Evolutionary conservation across 2,888 invertebrate genomes (phyloP).

Genomic region (Drosophila borborema): DNA sequence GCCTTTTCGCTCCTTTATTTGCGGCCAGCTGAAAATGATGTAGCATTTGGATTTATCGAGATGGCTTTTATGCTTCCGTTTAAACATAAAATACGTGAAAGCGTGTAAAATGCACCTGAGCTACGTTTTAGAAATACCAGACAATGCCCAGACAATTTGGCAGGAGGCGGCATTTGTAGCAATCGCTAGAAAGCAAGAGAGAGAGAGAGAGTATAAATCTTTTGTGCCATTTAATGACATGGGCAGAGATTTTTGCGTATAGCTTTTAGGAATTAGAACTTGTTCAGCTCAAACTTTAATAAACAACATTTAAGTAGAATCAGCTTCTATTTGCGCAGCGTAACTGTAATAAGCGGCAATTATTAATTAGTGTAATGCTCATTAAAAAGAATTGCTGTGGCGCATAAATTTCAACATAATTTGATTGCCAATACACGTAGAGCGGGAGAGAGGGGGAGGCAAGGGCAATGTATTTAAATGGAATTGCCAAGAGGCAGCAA

Average conservation of each 20-base stretch:
- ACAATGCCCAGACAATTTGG: constrained; percentile 52
- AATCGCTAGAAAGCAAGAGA: background rate
- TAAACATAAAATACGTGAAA: constrained; percentile 52
- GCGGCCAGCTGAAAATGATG: constrained; percentile 55
- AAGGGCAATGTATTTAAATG: constrained; percentile 52
- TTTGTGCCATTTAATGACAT: constrained; percentile 11
- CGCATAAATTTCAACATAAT: constrained; percentile 69
- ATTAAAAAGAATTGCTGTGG: constrained; percentile 63
- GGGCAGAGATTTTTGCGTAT: background rate
- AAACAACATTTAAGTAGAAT: background rate
- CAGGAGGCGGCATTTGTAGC: background rate
- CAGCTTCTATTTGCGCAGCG: constrained; percentile 8
- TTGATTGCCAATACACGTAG: constrained; percentile 48
- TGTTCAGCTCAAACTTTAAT: background rate
- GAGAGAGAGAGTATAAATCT: background rate
- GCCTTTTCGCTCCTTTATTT: constrained; percentile 50
- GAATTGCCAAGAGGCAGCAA: constrained; percentile 61
- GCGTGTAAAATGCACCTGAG: constrained; percentile 73
- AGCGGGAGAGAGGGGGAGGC: background rate
- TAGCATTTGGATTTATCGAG: constrained; percentile 41
- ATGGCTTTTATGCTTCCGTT: constrained; percentile 23
- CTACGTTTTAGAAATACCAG: constrained; percentile 39
- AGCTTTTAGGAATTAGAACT: background rate
- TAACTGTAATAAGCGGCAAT: constrained; percentile 46
- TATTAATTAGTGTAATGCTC: constrained; percentile 72